A percentile compares a stretch with the other conserved stretches of the same genome.
Evolutionary conservation across 2,797 vertebrate species (phyloP).

Genomic region (Myripristis murdjan): DNA sequence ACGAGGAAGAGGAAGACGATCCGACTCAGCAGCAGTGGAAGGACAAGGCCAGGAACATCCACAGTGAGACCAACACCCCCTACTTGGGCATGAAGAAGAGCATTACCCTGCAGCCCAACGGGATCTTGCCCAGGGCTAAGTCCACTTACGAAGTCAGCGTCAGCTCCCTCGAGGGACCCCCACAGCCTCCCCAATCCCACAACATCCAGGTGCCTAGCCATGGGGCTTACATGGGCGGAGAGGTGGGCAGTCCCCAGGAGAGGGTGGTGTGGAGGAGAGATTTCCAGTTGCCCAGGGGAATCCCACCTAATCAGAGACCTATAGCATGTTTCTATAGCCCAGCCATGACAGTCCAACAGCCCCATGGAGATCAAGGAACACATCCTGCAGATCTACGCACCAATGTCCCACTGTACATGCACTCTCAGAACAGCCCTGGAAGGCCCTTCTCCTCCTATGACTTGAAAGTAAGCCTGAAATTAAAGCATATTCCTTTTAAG

Average conservation of each 20-base stretch:
- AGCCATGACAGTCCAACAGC: slow-evolving; percentile 77
- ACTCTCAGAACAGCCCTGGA: slow-evolving; percentile 88
- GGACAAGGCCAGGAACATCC: slow-evolving; percentile 87
- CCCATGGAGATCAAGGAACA: slow-evolving; percentile 71
- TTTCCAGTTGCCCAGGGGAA: slow-evolving; percentile 79
- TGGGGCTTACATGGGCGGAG: slow-evolving; percentile 70
- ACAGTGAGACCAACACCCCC: slow-evolving; percentile 90
- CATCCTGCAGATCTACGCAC: slow-evolving; percentile 80
- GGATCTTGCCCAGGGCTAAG: slow-evolving; percentile 89
- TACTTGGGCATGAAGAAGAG: slow-evolving; percentile 89
- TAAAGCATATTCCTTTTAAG: slow-evolving; percentile 19
- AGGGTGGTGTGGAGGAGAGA: slow-evolving; percentile 85
- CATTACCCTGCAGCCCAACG: slow-evolving; percentile 89
- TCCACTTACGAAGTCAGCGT: slow-evolving; percentile 91
- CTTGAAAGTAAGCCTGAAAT: slow-evolving; percentile 88
- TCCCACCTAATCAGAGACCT: slow-evolving; percentile 86
- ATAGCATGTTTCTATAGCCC: slow-evolving; percentile 90
- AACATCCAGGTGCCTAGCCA: slow-evolving; percentile 78
- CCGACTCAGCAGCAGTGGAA: slow-evolving; percentile 88
- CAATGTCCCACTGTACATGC: slow-evolving; percentile 88
- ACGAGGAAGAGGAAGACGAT: slow-evolving; percentile 77
- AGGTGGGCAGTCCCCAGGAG: slow-evolving; percentile 81
- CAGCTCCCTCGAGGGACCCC: slow-evolving; percentile 79
- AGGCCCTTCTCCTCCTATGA: slow-evolving; percentile 89
- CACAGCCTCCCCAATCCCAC: slow-evolving; percentile 64